Percentiles rank a stretch among this genome's conserved stretches.
Conservation (phyloP, 2,113 vertebrate species). For the Apodemus speciosus region DNA sequence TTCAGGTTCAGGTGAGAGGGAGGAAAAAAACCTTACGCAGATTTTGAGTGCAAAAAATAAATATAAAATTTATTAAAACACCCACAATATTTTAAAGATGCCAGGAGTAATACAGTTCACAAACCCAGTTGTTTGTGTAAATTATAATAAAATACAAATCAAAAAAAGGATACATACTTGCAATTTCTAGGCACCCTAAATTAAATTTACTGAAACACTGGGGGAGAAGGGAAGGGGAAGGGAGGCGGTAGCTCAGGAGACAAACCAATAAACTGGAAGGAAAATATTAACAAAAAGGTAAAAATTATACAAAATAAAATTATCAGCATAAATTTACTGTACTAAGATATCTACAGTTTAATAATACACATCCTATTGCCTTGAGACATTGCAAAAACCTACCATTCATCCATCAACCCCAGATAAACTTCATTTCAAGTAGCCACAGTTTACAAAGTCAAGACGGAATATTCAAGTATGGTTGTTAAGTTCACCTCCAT, state of each 20-base stretch:
- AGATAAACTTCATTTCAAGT: slow-evolving; percentile 91
- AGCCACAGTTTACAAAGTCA: slow-evolving; percentile 88
- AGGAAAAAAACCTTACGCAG: slow-evolving; percentile 71
- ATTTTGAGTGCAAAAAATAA: slow-evolving; percentile 93
- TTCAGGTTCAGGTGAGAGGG: not conserved
- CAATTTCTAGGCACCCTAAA: slow-evolving; percentile 89
- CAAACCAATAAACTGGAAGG: slow-evolving; percentile 79
- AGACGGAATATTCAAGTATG: slow-evolving; percentile 88
- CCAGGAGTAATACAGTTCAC: slow-evolving; percentile 90
- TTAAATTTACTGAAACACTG: slow-evolving; percentile 87
- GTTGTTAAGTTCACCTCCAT: slow-evolving; percentile 83
- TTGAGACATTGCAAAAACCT: slow-evolving; percentile 89
- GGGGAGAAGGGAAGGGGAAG: slow-evolving; percentile 54
- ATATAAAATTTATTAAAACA: slow-evolving; percentile 96
- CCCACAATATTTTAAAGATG: slow-evolving; percentile 93
- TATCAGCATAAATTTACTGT: slow-evolving; percentile 91
- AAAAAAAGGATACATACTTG: slow-evolving; percentile 86
- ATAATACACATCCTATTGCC: slow-evolving; percentile 92
- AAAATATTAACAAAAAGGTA: slow-evolving; percentile 82
- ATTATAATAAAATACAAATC: slow-evolving; percentile 90
- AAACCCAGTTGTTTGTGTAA: slow-evolving; percentile 86
- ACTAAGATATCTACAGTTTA: slow-evolving; percentile 93
- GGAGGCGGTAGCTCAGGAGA: slow-evolving; percentile 73
- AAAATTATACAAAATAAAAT: slow-evolving; percentile 93
- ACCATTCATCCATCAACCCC: slow-evolving; percentile 88